phyloP scores from a whole-genome alignment of 2,113 vertebrate species.

The Vanacampus margaritifer region DNA sequence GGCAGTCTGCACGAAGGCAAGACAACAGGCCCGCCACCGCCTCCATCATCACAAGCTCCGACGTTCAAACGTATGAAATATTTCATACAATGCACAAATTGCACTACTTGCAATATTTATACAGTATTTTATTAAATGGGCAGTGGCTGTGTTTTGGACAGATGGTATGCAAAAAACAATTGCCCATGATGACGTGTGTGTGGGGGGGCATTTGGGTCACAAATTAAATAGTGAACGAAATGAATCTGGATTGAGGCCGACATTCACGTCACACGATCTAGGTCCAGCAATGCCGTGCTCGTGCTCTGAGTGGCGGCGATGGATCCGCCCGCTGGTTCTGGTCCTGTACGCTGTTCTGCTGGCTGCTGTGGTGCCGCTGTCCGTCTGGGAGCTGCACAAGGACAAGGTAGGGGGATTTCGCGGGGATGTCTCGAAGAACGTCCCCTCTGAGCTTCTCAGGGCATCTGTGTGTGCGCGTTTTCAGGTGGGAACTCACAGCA shows the following conservation, averaged over 20 bases:
- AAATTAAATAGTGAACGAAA: too few species aligned
- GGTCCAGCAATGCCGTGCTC: slow-evolving; percentile 50
- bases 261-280: slow-evolving; percentile 12
- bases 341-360: slow-evolving; percentile 51
- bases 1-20: slow-evolving; percentile 19
- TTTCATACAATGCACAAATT: too few species aligned
- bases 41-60: not conserved
- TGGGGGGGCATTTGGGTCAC: too few species aligned
- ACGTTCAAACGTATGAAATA: not conserved
- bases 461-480: not conserved
- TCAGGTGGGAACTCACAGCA: slow-evolving; percentile 89
- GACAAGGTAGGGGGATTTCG: slow-evolving; percentile 35
- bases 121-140: too few species aligned
- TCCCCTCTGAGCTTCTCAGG: not conserved
- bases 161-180: too few species aligned
- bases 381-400: slow-evolving; percentile 62
- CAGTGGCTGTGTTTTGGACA: too few species aligned
- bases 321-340: slow-evolving; percentile 64
- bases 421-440: not conserved
- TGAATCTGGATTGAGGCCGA: not conserved
- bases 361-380: slow-evolving; percentile 54
- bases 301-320: slow-evolving; percentile 54
- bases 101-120: too few species aligned
- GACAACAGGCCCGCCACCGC: slow-evolving; percentile 17
- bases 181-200: too few species aligned